Base-by-base conservation (phyloP, 2,888 invertebrate genomes). In the Petrolisthes cinctipes region DNA sequence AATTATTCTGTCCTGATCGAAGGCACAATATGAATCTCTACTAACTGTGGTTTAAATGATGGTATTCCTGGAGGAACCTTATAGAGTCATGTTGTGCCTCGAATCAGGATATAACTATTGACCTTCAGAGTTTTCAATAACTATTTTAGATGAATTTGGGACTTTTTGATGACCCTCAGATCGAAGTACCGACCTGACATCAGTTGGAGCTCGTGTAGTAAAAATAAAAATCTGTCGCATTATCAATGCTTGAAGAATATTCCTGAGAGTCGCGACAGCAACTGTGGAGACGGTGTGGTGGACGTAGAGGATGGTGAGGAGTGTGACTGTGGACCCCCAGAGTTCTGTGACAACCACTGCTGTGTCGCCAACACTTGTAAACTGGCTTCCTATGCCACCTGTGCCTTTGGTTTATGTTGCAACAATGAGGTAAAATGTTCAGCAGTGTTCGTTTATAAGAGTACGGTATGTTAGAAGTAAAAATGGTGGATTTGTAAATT, bases 151-250 rank as follows among this genome's bases (percentile, higher is more conserved):
- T 37, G 2, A 37, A 37, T 37, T 37, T 37, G 37, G 37, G 37
- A 37, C 37, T 37, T 37, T 37, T 37, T 37, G 37, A 37, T 37
- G 37, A 37, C 37, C 53, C 20, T 4, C 56, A 83, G 81, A 14
- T 9, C 71, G 4, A 1, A 1, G 3, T 73, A 23, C 53, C 5
- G 17, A 11, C 51, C 20, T 6, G 54, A 73, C 95, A 95, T 0
- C 96, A 97, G 54, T 91, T 99, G 99, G 99, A 99, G 98, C 5
- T 96, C 97, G 0, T 99, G 99, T 93, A 98, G 98, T 91, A 94
- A 97, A 91, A 96, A 97, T 92, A 96, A 97, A 91, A 97, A 91
- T 96, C 97, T 91, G 98, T 98, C 14, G 98, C 98, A 97, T 97
- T 99, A 99, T 93, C 97, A 98, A 92, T 98, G 98, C 92, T 93